phyloP scores from a whole-genome alignment of 2,888 invertebrate genomes.

The Drosophila mimetica region DNA sequence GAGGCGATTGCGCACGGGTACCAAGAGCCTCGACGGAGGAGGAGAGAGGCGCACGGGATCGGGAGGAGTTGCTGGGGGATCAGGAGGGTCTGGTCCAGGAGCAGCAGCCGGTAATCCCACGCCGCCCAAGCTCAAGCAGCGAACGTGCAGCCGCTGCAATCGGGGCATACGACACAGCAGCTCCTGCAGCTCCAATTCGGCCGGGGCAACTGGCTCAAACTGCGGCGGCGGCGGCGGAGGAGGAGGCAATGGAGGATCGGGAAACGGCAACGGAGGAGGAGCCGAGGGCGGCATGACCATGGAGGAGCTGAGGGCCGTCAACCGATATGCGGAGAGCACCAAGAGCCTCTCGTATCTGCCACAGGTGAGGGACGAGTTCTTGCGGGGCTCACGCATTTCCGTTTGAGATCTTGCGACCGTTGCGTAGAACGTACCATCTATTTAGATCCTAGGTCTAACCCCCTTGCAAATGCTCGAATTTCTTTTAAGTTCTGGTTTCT shows the following conservation, averaged over 20 bases:
- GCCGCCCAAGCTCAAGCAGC: slow-evolving; percentile 55
- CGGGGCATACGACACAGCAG: slow-evolving; percentile 83
- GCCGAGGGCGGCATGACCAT: slow-evolving; percentile 87
- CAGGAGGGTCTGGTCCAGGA: not conserved
- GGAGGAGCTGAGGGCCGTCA: slow-evolving; percentile 93
- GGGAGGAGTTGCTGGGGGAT: slow-evolving; percentile 31
- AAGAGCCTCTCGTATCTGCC: slow-evolving; percentile 96
- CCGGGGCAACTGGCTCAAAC: slow-evolving; percentile 81
- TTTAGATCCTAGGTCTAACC: slow-evolving; percentile 40
- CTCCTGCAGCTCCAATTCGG: slow-evolving; percentile 87
- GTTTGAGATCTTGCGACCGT: slow-evolving; percentile 68
- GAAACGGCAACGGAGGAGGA: slow-evolving; percentile 84
- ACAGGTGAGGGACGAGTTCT: slow-evolving; percentile 88
- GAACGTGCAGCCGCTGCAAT: slow-evolving; percentile 83
- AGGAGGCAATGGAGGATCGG: slow-evolving; percentile 49
- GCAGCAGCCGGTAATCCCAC: slow-evolving; percentile 15
- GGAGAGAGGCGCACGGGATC: slow-evolving; percentile 52
- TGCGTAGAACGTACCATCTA: slow-evolving; percentile 37
- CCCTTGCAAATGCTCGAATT: slow-evolving; percentile 45
- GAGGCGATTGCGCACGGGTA: slow-evolving; percentile 75
- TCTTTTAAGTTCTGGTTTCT: slow-evolving; percentile 65
- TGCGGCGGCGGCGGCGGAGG: no score
- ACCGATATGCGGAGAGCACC: slow-evolving; percentile 96
- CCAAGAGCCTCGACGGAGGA: slow-evolving; percentile 75
- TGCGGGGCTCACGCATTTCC: slow-evolving; percentile 84